Evolutionary conservation across 2,888 invertebrate species (phyloP).

Genomic region (Pimpla rufipes): DNA sequence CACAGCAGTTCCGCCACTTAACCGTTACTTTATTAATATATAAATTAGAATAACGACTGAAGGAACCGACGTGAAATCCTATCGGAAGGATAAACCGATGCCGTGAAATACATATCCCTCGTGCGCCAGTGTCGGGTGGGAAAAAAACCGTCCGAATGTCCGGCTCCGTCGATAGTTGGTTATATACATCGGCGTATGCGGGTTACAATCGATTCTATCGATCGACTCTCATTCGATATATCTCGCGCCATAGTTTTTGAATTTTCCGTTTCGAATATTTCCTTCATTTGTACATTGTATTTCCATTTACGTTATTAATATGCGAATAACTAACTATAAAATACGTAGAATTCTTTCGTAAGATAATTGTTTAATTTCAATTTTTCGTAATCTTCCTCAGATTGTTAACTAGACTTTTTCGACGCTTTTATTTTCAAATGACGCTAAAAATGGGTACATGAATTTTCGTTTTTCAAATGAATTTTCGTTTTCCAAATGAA

Average conservation of each 20-base stretch:
- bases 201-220: not conserved
- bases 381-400: too few species aligned
- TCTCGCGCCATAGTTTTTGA: too few species aligned
- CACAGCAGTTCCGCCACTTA: constrained; percentile 55
- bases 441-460: too few species aligned
- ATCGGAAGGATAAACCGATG: constrained; percentile 60
- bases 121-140: constrained; percentile 49
- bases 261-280: not conserved
- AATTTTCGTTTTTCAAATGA: too few species aligned
- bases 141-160: constrained; percentile 21
- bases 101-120: constrained; percentile 59
- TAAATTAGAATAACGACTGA: constrained; percentile 43
- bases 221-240: not conserved
- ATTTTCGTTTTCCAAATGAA: too few species aligned
- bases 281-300: too few species aligned
- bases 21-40: constrained; percentile 20
- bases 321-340: too few species aligned
- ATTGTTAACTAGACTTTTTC: too few species aligned
- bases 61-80: constrained; percentile 58
- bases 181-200: not conserved
- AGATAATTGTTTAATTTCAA: too few species aligned
- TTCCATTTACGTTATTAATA: too few species aligned
- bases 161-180: constrained; percentile 19
- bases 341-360: too few species aligned
- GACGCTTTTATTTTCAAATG: too few species aligned